Percentiles rank a stretch among this genome's conserved stretches.
These are phyloP conservation scores for Percopsis omiscomaycus DNA, from an alignment of 2,797 vertebrate genomes.

Conservation along the genomic window DNA sequence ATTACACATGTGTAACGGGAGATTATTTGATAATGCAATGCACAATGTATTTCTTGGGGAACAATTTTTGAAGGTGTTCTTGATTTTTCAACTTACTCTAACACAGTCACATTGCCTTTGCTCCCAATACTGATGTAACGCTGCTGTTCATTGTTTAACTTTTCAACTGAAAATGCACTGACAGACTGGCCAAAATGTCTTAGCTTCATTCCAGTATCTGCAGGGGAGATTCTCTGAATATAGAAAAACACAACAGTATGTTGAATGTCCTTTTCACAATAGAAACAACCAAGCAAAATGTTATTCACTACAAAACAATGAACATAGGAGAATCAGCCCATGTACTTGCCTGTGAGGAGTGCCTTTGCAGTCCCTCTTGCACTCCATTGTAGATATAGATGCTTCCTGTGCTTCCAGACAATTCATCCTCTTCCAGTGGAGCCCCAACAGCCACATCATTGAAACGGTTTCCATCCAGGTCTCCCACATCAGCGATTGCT, in stretches of 20 bases:
- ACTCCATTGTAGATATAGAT: conserved; percentile 76
- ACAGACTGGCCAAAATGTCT: conserved; percentile 75
- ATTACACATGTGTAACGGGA: background rate
- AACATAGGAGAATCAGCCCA: no score
- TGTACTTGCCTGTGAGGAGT: conserved; percentile 70
- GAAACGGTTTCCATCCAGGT: conserved; percentile 68
- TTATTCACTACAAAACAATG: no score
- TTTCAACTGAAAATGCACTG: conserved; percentile 54
- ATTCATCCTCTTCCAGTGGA: conserved; percentile 67
- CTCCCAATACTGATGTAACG: conserved; percentile 64
- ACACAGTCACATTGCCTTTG: conserved; percentile 54
- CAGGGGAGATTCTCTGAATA: conserved; percentile 69
- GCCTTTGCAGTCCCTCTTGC: conserved; percentile 33
- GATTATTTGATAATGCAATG: background rate
- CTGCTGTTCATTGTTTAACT: background rate
- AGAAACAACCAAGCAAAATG: no score
- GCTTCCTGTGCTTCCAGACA: conserved; percentile 54
- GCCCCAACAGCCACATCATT: conserved; percentile 77
- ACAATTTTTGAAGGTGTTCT: background rate
- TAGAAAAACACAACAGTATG: conserved; percentile 4
- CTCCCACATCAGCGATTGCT: conserved; percentile 70
- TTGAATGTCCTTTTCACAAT: background rate
- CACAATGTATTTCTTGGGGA: background rate
- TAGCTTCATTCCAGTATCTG: conserved; percentile 54
- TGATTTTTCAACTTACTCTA: conserved; percentile 66